A percentile compares a stretch with the other conserved stretches of the same genome.
Evolutionary conservation across 2,888 invertebrate genomes (phyloP).

Genomic region (Leistus spinibarbis): DNA sequence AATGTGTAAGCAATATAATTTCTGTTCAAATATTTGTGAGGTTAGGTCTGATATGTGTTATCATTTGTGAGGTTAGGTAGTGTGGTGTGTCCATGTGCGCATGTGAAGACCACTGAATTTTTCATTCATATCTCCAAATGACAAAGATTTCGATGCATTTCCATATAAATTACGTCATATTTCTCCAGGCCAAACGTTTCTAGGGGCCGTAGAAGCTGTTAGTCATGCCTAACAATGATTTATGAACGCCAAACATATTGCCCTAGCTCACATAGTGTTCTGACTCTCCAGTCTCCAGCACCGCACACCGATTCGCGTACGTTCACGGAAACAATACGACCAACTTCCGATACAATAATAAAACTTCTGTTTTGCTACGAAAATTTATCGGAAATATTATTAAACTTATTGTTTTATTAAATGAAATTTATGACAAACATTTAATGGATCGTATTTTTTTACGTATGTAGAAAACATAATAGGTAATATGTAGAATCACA

Average conservation of each 20-base stretch:
- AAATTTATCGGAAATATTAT: too few species aligned
- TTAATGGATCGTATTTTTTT: too few species aligned
- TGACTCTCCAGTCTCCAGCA: not conserved
- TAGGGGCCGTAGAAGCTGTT: constrained; percentile 56
- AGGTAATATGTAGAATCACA: too few species aligned
- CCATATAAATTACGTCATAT: constrained; percentile 63
- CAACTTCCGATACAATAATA: not conserved
- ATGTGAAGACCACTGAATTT: constrained; percentile 55
- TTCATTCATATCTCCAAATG: constrained; percentile 59
- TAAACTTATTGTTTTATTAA: too few species aligned
- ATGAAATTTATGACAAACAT: too few species aligned
- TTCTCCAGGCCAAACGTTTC: constrained; percentile 55
- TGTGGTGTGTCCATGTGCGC: constrained; percentile 37
- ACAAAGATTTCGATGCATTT: constrained; percentile 60
- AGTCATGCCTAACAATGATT: constrained; percentile 62
- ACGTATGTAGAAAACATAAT: too few species aligned
- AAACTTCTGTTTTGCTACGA: not conserved
- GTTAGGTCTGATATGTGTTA: too few species aligned
- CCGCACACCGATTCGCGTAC: not conserved
- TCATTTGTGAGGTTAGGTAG: not conserved
- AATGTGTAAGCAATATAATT: too few species aligned
- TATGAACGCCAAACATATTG: constrained; percentile 61
- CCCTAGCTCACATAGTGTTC: constrained; percentile 42
- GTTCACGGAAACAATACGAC: not conserved
- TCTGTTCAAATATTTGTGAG: too few species aligned